Evolutionary conservation across 1,140 invertebrate genomes (phyloP), one percentile per base, ranked within the genome.

Genomic region (Cydia splendana): DNA sequence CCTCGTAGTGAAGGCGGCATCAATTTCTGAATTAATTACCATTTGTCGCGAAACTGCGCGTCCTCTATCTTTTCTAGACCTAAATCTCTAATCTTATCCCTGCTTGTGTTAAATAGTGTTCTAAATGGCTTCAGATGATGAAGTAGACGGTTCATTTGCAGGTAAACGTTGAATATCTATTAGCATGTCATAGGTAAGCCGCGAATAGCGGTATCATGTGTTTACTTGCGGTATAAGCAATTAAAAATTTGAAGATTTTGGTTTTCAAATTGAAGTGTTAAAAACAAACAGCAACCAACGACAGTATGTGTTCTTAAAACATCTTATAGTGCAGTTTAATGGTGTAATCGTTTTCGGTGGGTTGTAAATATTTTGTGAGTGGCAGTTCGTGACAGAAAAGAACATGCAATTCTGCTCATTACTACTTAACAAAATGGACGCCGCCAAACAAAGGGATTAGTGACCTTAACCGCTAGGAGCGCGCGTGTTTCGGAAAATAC

Each of bases 71-170:
- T 90, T 89, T 88, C 84, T 87, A 89, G 83, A 86, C 83, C 82
- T 85, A 89, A 92, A 89, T 88, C 81, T 84, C 85, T 84, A 75
- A 87, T 86, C 83, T 86, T 78, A 84, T 79, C 84, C 74, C 83
- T 80, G 77, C 79, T 90, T 90, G 88, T 91, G 84, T 85, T 85
- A 85, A 85, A 88, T 85, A 85, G 85, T 89, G 80, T 82, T 88
- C 83, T 89, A 88, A 91, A 96, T 97, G 96, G 96, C 96, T 87
- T 97, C 96, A 78, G 96, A 96, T 87, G 96, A 96, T 84, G 96
- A 96, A 94, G 94, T 96, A 84, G 96, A 96, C 85, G 96, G 96
- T 85, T 96, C 94, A 89, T 96, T 95, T 88, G 96, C 95, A 94
- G 96, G 96, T 97, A 95, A 96, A 95, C 91, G 87, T 81, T 86